These are phyloP conservation scores for Melipona quadrifasciata DNA, from an alignment of 1,140 invertebrate genomes.

Conservation along the genomic window DNA sequence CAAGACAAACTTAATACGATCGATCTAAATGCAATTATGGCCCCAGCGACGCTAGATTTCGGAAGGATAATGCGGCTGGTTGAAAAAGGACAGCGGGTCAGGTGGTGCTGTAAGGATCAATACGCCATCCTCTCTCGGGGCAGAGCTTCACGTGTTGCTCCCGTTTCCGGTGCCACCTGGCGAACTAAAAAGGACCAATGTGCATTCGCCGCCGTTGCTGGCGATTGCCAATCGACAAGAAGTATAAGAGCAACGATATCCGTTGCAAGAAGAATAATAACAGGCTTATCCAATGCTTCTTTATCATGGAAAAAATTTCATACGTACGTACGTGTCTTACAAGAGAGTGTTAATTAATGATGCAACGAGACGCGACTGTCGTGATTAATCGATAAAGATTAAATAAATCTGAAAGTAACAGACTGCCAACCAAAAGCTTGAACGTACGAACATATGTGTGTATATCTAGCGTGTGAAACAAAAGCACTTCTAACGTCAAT, in stretches of 20 bases:
- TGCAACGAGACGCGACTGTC: no score
- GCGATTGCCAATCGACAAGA: neutral
- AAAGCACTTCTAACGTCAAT: no score
- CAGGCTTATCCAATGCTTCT: neutral
- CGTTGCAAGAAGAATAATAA: neutral
- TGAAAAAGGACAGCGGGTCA: conserved; percentile 45
- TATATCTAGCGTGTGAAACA: no score
- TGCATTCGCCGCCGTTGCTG: neutral
- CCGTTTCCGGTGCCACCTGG: conserved; percentile 47
- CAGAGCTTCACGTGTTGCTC: conserved; percentile 50
- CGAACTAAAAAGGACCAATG: conserved; percentile 30
- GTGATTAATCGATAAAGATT: no score
- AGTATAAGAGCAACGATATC: no score
- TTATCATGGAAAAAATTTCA: no score
- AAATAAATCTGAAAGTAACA: no score
- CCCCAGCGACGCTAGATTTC: conserved; percentile 23
- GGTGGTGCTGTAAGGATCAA: conserved; percentile 50
- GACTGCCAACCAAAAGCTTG: no score
- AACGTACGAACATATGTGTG: no score
- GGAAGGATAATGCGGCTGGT: conserved; percentile 35
- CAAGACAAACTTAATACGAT: conserved; percentile 22
- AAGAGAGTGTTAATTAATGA: no score
- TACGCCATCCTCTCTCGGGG: conserved; percentile 45
- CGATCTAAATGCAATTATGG: conserved; percentile 33
- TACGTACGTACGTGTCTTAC: no score